A percentile compares a stretch with the other conserved stretches of the same genome.
These are phyloP conservation scores for Rutpela maculata DNA, from an alignment of 2,888 invertebrate species.

Conservation along the genomic window DNA sequence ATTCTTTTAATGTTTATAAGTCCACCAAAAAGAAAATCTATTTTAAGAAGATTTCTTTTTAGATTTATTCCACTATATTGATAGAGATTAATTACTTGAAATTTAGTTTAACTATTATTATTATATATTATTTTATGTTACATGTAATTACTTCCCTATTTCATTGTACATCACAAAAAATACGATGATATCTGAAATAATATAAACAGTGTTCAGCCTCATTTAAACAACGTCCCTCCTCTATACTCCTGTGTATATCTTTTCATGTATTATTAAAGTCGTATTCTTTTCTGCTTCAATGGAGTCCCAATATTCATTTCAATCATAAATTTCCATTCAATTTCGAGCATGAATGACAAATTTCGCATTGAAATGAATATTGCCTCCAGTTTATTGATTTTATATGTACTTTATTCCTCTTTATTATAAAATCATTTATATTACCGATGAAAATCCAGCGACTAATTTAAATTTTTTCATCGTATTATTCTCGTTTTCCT, in stretches of 20 bases:
- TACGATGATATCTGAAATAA: neutral
- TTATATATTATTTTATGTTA: neutral
- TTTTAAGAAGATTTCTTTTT: too few species aligned
- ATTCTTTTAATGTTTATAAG: too few species aligned
- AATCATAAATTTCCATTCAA: slow-evolving; percentile 74
- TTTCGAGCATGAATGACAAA: slow-evolving; percentile 74
- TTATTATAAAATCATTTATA: slow-evolving; percentile 59
- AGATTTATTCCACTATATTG: too few species aligned
- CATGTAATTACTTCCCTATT: neutral
- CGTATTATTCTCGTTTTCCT: slow-evolving; percentile 24
- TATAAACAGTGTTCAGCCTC: slow-evolving; percentile 15
- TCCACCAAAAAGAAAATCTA: too few species aligned
- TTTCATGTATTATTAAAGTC: slow-evolving; percentile 69
- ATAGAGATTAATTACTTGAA: too few species aligned
- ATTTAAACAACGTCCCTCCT: slow-evolving; percentile 22
- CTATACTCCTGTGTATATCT: slow-evolving; percentile 51
- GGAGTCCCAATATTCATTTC: slow-evolving; percentile 72
- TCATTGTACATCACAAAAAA: neutral
- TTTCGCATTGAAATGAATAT: slow-evolving; percentile 74
- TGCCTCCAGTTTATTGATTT: slow-evolving; percentile 71
- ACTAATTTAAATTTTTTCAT: slow-evolving; percentile 44
- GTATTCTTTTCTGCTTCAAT: slow-evolving; percentile 70
- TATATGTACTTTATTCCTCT: slow-evolving; percentile 66
- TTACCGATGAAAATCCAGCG: slow-evolving; percentile 47
- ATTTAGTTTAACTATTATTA: neutral